These are phyloP conservation scores for Coecobrya sp. DNA, from an alignment of 2,888 invertebrate species.

Conservation along the genomic window DNA sequence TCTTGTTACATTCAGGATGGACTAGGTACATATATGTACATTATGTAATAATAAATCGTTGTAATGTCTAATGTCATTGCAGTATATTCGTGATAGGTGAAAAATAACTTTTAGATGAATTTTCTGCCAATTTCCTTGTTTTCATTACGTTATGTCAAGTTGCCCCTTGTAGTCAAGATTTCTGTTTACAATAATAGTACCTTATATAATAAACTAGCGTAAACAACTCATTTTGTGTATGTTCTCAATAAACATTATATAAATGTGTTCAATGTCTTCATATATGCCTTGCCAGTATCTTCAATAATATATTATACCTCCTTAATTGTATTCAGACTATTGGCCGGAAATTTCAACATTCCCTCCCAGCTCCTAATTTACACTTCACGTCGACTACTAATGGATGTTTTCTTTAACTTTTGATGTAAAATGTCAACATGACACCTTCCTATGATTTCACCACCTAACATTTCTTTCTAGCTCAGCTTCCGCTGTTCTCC, in stretches of 20 bases:
- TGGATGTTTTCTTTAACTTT: not conserved
- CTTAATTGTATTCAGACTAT: not conserved
- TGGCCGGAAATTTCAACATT: not conserved
- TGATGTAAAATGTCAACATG: conserved; percentile 8
- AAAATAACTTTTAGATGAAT: too few relatives aligned
- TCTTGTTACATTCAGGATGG: not conserved
- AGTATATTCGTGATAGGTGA: too few relatives aligned
- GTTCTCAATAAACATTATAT: not conserved
- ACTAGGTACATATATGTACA: not conserved
- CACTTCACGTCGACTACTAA: not conserved
- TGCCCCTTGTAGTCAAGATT: too few relatives aligned
- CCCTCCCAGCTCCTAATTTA: not conserved
- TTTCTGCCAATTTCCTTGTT: too few relatives aligned
- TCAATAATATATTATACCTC: too few relatives aligned
- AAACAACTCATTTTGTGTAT: not conserved
- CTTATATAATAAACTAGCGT: too few relatives aligned
- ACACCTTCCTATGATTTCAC: not conserved
- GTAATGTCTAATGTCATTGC: too few relatives aligned
- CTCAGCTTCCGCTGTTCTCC: not conserved
- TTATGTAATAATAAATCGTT: not conserved
- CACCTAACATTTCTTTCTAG: not conserved
- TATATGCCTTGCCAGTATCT: not conserved
- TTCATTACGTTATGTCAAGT: too few relatives aligned
- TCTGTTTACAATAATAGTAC: too few relatives aligned
- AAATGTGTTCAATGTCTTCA: not conserved